Evolutionary conservation across 2,888 invertebrate genomes (phyloP).

Genomic region (Byasa hedistus): DNA sequence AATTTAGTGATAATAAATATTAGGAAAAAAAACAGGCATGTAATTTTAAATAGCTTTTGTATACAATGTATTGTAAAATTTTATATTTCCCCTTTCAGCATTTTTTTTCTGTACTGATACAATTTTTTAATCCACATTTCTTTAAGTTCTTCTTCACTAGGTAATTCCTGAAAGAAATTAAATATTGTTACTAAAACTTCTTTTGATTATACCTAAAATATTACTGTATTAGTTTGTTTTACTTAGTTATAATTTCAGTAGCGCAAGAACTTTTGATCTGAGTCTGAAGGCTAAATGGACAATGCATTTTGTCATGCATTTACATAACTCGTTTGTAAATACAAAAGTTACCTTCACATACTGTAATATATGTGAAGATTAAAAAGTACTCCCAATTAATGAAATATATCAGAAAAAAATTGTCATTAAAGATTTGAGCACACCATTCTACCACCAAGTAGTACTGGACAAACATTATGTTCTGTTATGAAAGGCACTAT

Average conservation of each 20-base stretch:
- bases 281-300: no score
- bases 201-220: constrained; percentile 5
- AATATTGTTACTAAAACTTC: not conserved
- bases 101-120: constrained; percentile 82
- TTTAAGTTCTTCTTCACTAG: constrained; percentile 83
- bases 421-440: no score
- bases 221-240: not conserved
- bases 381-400: no score
- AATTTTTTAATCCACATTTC: constrained; percentile 89
- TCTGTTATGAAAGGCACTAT: no score
- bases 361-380: no score
- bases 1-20: constrained; percentile 12
- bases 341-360: no score
- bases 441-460: no score
- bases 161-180: constrained; percentile 80
- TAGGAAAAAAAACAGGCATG: not conserved
- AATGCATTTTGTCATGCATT: no score
- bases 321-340: no score
- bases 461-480: no score
- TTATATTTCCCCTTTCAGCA: constrained; percentile 73
- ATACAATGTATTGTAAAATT: constrained; percentile 18
- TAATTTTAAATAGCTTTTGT: not conserved
- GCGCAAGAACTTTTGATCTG: not conserved
- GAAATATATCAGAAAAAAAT: no score
- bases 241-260: not conserved